phyloP scores from a whole-genome alignment of 2,113 vertebrate species.

The Dipodomys spectabilis region DNA sequence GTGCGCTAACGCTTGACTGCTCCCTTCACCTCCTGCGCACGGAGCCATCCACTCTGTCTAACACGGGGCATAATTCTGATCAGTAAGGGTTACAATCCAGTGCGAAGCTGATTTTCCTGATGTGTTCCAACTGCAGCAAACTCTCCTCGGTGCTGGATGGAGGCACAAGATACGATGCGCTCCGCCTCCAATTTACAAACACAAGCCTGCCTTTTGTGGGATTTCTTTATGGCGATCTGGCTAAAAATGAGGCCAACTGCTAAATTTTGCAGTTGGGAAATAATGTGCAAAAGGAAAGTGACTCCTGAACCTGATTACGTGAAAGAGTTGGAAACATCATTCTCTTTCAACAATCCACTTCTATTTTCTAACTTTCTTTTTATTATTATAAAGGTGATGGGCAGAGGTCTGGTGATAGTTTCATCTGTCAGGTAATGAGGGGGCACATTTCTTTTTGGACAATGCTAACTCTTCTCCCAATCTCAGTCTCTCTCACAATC shows the following conservation, averaged over 20 bases:
- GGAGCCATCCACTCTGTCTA: background rate
- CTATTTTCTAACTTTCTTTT: too few relatives aligned
- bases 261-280: background rate
- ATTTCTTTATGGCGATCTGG: background rate
- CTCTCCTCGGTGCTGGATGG: background rate
- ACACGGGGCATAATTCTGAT: background rate
- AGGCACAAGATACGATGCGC: background rate
- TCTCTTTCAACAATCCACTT: too few relatives aligned
- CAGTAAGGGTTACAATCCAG: background rate
- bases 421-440: too few relatives aligned
- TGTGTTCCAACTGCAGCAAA: background rate
- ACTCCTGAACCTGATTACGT: background rate
- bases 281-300: background rate
- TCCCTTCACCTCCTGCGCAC: background rate
- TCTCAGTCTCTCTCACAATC: background rate
- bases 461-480: background rate
- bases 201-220: background rate
- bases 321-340: background rate
- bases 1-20: background rate
- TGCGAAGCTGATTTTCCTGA: background rate
- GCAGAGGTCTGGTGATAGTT: too few relatives aligned
- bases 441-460: too few relatives aligned
- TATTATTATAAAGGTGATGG: too few relatives aligned
- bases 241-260: background rate
- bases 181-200: background rate